Percentiles rank a stretch among this genome's conserved stretches.
phyloP scores from a whole-genome alignment of 2,888 invertebrate genomes.

The Netelia virgata region DNA sequence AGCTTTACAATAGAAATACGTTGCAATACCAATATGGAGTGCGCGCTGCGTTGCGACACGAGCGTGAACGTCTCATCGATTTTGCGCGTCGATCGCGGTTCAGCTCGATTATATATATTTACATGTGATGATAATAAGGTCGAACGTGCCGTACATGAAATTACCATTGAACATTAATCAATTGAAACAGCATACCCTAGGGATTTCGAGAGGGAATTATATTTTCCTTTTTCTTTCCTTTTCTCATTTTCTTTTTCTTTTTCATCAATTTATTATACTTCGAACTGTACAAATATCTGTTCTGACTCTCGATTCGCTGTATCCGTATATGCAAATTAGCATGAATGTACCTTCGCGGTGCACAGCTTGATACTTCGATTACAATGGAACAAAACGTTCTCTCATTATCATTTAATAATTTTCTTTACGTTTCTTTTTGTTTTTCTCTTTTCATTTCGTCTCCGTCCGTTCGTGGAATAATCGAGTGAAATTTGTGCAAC shows the following conservation, averaged over 20 bases:
- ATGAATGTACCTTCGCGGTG: conserved; percentile 23
- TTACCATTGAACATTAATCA: conserved; percentile 69
- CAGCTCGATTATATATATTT: conserved; percentile 8
- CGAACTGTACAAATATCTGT: conserved; percentile 7
- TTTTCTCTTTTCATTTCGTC: not conserved
- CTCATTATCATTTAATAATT: conserved; percentile 50
- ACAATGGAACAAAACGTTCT: conserved; percentile 54
- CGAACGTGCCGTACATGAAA: conserved; percentile 54
- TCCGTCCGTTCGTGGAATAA: conserved; percentile 14
- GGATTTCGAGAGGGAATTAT: conserved; percentile 49
- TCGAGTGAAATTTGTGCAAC: conserved; percentile 4
- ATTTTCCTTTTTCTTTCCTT: conserved; percentile 19
- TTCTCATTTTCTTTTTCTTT: not conserved
- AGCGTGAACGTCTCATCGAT: conserved; percentile 34
- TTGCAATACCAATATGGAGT: conserved; percentile 12
- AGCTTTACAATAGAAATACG: conserved; percentile 49
- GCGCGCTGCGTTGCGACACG: conserved; percentile 37
- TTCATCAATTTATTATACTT: conserved; percentile 6
- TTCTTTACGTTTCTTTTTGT: conserved; percentile 6
- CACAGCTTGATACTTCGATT: conserved; percentile 65
- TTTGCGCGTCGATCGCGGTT: conserved; percentile 47
- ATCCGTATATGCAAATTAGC: conserved; percentile 57
- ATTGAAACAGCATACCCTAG: conserved; percentile 57
- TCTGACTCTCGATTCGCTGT: conserved; percentile 14
- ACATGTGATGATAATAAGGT: conserved; percentile 60